Base-by-base conservation (phyloP, 2,797 vertebrate genomes). In the Mallotus villosus region DNA sequence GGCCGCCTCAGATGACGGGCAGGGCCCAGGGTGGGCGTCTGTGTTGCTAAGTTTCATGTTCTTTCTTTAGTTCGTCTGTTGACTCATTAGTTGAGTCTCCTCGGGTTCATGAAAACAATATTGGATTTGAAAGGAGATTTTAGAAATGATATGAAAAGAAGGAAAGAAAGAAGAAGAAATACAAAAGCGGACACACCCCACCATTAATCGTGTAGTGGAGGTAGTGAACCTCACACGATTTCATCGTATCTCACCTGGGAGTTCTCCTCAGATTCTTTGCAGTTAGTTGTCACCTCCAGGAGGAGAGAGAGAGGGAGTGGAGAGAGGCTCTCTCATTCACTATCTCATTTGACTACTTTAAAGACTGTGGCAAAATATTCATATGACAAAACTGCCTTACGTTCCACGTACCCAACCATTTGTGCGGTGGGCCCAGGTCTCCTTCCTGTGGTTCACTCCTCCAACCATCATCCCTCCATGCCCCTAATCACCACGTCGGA, bases 321-420 rank as follows among this genome's bases (percentile, higher is more conserved):
- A 41, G 1, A 11, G 41, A 46, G 41, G 14, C 41, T 46, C 41
- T 81, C 73, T 71, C 63, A 86, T 92, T 78, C 92, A 91, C 90
- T n/a, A 87, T 90, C 94, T 93, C 93, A 93, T 91, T 96, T 95
- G 92, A 93, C 89, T 94, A n/a, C 86, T 89, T 94, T 91, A 90
- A 94, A 90, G 80, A 81, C 84, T 86, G 32, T 7, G 86, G 83
- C 77, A 90, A 91, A 93, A 90, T 95, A 92, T 94, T 92, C 90
- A 94, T 93, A 94, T 94, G 93, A n/a, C 93, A 95, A 95, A 93
- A 90, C 91, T 94, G 91, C 84, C 92, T 95, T 94, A n/a, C n/a
- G 94, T 96, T 95, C 91, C 95, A 94, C 93, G 95, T 94, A 94
- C 95, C 92, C 95, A 94, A 95, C 9, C 88, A 90, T 69, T 87